Evolutionary conservation across 2,888 invertebrate species (phyloP).

Genomic region (Apamea epomidion): DNA sequence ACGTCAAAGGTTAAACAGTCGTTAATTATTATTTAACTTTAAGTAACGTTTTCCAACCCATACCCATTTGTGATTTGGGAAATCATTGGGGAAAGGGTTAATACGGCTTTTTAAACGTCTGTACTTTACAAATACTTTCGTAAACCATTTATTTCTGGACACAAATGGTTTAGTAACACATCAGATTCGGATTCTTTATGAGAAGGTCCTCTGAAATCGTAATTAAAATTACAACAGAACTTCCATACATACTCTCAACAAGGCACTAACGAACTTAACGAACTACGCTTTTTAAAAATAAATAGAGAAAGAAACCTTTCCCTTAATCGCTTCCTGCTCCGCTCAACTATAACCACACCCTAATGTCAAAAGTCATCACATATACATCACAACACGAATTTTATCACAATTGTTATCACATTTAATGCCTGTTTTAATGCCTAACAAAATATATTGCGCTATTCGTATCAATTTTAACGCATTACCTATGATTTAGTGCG

Average conservation of each 20-base stretch:
- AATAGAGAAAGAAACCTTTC: neutral
- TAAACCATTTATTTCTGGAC: too few relatives aligned
- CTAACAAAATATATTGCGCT: slow-evolving; percentile 73
- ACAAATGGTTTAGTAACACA: too few relatives aligned
- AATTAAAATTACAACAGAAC: neutral
- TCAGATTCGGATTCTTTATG: neutral
- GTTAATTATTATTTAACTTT: too few relatives aligned
- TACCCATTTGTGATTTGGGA: too few relatives aligned
- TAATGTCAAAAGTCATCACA: slow-evolving; percentile 69
- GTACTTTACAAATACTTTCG: too few relatives aligned
- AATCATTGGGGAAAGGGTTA: too few relatives aligned
- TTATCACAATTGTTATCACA: slow-evolving; percentile 81
- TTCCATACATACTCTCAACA: neutral
- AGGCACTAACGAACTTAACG: too few relatives aligned
- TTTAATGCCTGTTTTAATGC: slow-evolving; percentile 73
- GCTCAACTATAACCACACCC: neutral
- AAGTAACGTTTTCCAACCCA: too few relatives aligned
- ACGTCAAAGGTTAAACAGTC: too few relatives aligned
- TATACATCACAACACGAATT: slow-evolving; percentile 71
- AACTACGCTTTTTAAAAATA: neutral
- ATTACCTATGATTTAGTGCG: slow-evolving; percentile 60
- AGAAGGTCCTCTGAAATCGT: neutral
- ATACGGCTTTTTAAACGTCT: too few relatives aligned
- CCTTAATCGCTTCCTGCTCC: slow-evolving; percentile 13
- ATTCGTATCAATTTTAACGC: slow-evolving; percentile 73